Evolutionary conservation across 2,797 vertebrate genomes (phyloP), one percentile per base, ranked within the genome.

Genomic region (Ciconia nigra): DNA sequence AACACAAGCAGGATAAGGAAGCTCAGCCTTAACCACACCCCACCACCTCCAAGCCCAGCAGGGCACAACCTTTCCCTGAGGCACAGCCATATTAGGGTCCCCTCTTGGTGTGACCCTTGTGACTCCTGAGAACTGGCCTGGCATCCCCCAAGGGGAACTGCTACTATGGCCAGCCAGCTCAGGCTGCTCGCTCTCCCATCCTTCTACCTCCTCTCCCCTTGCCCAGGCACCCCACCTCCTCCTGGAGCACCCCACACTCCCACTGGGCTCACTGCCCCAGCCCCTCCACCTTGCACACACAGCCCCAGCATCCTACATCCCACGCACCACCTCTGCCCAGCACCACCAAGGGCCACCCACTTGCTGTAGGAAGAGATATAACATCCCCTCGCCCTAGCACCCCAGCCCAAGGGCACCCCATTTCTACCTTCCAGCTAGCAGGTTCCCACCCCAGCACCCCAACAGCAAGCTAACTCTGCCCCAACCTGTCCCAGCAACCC

Each of bases 1-100:
- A 76, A 86, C 9, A 51, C 26, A 94, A 79, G 41, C 71, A 93
- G 29, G 52, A 54, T 82, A 87, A 93, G 80, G 66, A 95, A 96
- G 78, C 52, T 91, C 89, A 93, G 59, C 17, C 29, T 47, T 55
- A 94, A 82, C 11, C 47, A 61, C 25, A 92, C 31, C 25, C 70
- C 31, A 55, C 14, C 12, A 42, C 35, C 41, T 87, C 37, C 44
- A 55, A 80, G 62, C 46, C 31, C 62, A 81, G 28, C 0, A 0
- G 47, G 31, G 33, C 58, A 70, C 59, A 15, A n/a, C 33, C 21
- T 54, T 42, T 65, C 57, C 71, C 67, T 6, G 13, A 35, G 33
- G 41, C 44, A 51, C 33, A 65, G 19, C n/a, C 61, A 54, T 44
- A 49, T 5, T 0, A 0, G n/a, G 16, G 26, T 51, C 35, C 17